Conservation (phyloP, 1,140 invertebrate genomes). For the Chymomyza costata region DNA sequence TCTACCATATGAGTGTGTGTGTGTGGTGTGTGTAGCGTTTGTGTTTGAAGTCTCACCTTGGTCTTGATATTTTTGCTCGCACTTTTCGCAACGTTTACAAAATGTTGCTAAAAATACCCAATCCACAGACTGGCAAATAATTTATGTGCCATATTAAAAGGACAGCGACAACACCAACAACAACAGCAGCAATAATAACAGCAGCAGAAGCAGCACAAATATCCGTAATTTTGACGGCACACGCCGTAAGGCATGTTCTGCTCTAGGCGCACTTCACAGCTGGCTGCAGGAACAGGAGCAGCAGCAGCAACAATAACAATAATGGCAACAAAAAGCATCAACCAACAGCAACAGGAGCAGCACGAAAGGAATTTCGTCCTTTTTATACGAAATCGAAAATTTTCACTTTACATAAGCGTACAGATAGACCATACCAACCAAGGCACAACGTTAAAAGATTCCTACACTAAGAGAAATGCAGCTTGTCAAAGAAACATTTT, state of each 20-base stretch:
- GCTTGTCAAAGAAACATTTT: no score
- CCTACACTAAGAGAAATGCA: no score
- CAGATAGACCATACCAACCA: slow-evolving; percentile 13
- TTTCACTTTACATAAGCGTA: slow-evolving; percentile 66
- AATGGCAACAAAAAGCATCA: no score
- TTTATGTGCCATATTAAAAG: slow-evolving; percentile 71
- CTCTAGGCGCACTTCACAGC: slow-evolving; percentile 9
- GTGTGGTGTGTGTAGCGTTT: no score
- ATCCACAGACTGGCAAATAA: slow-evolving; percentile 70
- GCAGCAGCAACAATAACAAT: slow-evolving; percentile 23
- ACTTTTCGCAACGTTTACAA: no score
- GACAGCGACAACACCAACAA: slow-evolving; percentile 34
- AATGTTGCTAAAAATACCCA: slow-evolving; percentile 62
- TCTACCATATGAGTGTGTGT: no score
- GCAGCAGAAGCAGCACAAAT: slow-evolving; percentile 2
- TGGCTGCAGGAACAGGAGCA: not conserved
- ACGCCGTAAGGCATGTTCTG: slow-evolving; percentile 37
- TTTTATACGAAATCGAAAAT: slow-evolving; percentile 66
- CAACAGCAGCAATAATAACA: not conserved
- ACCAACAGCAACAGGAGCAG: not conserved
- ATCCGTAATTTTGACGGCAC: slow-evolving; percentile 69
- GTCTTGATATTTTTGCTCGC: no score
- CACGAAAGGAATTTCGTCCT: slow-evolving; percentile 45
- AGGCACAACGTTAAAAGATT: slow-evolving; percentile 39
- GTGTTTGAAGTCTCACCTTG: no score